Conservation (phyloP, 2,888 invertebrate species). For the Caenorhabditis virilis region DNA sequence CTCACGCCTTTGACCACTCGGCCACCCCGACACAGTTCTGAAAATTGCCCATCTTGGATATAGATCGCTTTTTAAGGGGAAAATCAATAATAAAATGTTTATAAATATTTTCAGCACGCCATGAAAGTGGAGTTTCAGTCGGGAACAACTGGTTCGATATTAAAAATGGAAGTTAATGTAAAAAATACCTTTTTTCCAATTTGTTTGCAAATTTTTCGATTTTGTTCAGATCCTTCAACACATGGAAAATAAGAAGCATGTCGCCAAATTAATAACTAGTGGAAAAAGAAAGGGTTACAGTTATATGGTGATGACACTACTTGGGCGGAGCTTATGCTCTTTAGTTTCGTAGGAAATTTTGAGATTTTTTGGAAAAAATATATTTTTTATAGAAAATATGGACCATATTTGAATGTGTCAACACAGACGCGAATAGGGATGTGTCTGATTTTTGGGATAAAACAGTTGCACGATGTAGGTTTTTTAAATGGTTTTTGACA, state of each 20-base stretch:
- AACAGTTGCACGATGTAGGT: conserved; percentile 57
- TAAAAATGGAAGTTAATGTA: conserved; percentile 48
- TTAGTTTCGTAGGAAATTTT: conserved; percentile 15
- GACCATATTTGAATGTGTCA: conserved; percentile 38
- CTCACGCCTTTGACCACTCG: no score
- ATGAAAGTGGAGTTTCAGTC: conserved; percentile 48
- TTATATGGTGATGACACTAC: conserved; percentile 57
- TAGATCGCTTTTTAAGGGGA: not conserved
- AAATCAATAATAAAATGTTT: not conserved
- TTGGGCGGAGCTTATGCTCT: conserved; percentile 47
- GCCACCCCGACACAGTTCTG: no score
- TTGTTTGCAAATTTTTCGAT: not conserved
- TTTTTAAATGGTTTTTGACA: not conserved
- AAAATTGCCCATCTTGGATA: no score
- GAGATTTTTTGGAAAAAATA: not conserved
- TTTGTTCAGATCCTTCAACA: conserved; percentile 7
- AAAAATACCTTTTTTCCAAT: not conserved
- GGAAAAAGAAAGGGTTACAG: conserved; percentile 43
- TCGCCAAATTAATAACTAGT: conserved; percentile 44
- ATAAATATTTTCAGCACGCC: conserved; percentile 18
- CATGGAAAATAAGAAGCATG: conserved; percentile 22
- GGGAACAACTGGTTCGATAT: conserved; percentile 34
- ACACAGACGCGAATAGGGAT: conserved; percentile 51
- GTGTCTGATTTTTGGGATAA: conserved; percentile 48
- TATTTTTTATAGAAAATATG: conserved; percentile 20